These are phyloP conservation scores for Erebia palarica DNA, from an alignment of 2,888 invertebrate species.

Conservation along the genomic window DNA sequence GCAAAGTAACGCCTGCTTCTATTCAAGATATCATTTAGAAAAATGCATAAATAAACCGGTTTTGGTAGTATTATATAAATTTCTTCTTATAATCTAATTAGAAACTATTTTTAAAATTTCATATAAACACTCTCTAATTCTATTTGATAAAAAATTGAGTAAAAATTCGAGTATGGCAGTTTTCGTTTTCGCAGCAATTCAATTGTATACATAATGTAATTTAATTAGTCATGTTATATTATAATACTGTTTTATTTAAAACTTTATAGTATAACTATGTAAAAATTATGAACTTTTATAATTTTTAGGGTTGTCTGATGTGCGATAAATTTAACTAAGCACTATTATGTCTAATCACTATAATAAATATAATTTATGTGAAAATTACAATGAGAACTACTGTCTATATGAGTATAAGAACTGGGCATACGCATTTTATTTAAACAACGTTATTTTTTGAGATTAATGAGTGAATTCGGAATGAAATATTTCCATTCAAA, in stretches of 20 bases:
- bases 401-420: slow-evolving; percentile 7
- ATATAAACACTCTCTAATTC: slow-evolving; percentile 45
- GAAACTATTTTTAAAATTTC: slow-evolving; percentile 46
- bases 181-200: slow-evolving; percentile 51
- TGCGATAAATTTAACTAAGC: slow-evolving; percentile 16
- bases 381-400: slow-evolving; percentile 15
- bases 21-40: background rate
- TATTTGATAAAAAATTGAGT: slow-evolving; percentile 53
- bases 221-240: slow-evolving; percentile 9
- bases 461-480: no score
- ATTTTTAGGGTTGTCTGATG: slow-evolving; percentile 1
- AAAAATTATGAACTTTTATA: slow-evolving; percentile 10
- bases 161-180: slow-evolving; percentile 76
- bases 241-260: slow-evolving; percentile 17
- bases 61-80: slow-evolving; percentile 12
- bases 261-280: background rate
- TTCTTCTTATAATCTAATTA: slow-evolving; percentile 40
- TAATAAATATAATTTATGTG: background rate
- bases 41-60: background rate
- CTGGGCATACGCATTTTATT: background rate
- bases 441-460: no score
- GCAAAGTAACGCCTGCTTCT: no score
- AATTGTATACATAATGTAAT: slow-evolving; percentile 10
- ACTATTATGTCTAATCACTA: slow-evolving; percentile 10
- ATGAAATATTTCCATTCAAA: no score